Base-by-base conservation (phyloP, 2,888 invertebrate species). In the Aplocera efformata region DNA sequence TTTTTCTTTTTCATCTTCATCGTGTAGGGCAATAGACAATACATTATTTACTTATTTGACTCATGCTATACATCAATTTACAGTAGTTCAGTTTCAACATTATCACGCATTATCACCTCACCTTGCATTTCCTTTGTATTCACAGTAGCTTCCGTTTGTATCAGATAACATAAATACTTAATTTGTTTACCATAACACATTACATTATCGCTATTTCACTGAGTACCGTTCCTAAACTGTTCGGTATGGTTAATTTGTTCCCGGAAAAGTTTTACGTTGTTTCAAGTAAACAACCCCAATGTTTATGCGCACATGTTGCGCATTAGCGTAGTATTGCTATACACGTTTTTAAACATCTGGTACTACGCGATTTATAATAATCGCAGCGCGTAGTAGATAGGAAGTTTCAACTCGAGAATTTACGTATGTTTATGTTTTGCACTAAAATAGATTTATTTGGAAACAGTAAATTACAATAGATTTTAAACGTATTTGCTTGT, bases 71-170 rank as follows among this genome's bases (percentile, higher is more conserved):
- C 21, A 32, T 32, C 7, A 34, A 33, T 45, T 36, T 28, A 39
- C 28, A 40, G 28, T 22, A 24, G 32, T 29, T 26, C 21, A 25
- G 35, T 29, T 32, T 40, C 35, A 29, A 40, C 40, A 35, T 8
- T 27, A 31, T 37, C 29, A 29, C 24, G 9, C 30, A 26, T 31
- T 39, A 23, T 30, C 40, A 34, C 27, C 21, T 17, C 40, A 22
- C 40, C 25, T 29, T 26, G 11, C 37, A 40, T 44, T 44, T 35
- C 42, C 42, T 45, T 26, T 37, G 22, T 35, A 43, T 39, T 6
- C 37, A 42, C 42, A 37, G 46, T 47, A 48, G 48, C 43, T 48
- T 50, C 46, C 48, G 48, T 44, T 40, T 50, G 47, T 44, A 46
- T 53, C 42, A 46, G 48, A 50, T 50, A 53, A 42, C 50, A 34